Evolutionary conservation across 23 tunicate genomes (phyloP).

Genomic region (Botrylloides violaceus): DNA sequence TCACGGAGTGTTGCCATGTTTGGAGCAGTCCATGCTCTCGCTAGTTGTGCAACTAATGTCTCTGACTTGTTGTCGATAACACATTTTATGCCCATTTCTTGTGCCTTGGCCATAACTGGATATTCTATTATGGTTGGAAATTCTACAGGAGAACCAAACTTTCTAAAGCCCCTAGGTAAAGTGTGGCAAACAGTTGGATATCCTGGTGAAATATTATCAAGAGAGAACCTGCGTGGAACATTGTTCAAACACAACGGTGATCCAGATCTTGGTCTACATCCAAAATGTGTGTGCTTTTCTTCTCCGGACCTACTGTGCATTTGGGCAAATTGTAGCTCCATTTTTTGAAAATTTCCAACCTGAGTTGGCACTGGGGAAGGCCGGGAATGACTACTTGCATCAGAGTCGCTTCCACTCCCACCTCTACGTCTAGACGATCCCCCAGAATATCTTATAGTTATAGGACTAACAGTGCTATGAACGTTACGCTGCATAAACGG

Average conservation of each 20-base stretch:
- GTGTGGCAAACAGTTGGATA: not conserved
- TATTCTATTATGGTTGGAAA: conserved; percentile 63
- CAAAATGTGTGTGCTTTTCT: not conserved
- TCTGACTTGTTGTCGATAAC: not conserved
- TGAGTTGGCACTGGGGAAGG: conserved; percentile 57
- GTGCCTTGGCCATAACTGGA: conserved; percentile 14
- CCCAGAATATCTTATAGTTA: conserved; percentile 15
- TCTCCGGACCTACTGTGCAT: not conserved
- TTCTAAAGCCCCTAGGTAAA: too few species aligned
- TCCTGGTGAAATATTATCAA: not conserved
- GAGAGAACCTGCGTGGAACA: not conserved
- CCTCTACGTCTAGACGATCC: conserved; percentile 5
- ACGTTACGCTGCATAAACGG: conserved; percentile 20
- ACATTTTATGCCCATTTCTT: not conserved
- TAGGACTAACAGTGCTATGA: conserved; percentile 7
- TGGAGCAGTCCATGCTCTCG: not conserved
- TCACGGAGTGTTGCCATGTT: not conserved
- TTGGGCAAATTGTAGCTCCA: not conserved
- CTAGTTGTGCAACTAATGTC: not conserved
- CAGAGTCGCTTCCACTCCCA: conserved; percentile 17
- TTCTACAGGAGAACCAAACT: conserved; percentile 27
- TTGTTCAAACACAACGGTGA: not conserved
- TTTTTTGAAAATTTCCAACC: conserved; percentile 10
- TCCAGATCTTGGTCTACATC: not conserved
- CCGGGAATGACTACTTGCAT: conserved; percentile 2